Evolutionary conservation across 2,113 vertebrate genomes (phyloP).

Genomic region (Grantiella picta): DNA sequence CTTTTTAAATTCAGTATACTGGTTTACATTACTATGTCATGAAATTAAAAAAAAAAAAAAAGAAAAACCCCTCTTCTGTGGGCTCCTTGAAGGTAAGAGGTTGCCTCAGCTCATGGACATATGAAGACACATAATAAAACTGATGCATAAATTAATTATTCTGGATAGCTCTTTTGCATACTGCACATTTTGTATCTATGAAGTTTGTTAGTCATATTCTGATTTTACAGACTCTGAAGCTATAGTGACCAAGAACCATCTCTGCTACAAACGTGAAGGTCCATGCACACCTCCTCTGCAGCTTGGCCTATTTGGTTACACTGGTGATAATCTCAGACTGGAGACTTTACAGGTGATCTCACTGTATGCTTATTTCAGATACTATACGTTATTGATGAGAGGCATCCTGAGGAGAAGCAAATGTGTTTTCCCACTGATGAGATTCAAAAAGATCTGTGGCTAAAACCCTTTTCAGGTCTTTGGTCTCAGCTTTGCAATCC

Average conservation of each 20-base stretch:
- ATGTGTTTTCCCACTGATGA: background rate
- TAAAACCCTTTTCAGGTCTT: background rate
- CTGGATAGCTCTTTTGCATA: background rate
- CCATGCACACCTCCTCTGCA: background rate
- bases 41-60: background rate
- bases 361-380: background rate
- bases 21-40: background rate
- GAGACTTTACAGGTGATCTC: background rate
- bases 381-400: background rate
- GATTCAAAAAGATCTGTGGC: background rate
- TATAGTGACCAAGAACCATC: background rate
- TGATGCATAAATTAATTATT: background rate
- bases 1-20: background rate
- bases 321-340: background rate
- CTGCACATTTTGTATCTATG: background rate
- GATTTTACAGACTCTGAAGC: background rate
- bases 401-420: background rate
- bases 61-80: fast-evolving
- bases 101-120: background rate
- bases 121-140: background rate
- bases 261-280: background rate
- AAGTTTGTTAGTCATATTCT: background rate
- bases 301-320: background rate
- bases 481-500: background rate
- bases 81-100: background rate